Percentiles rank a stretch among this genome's conserved stretches.
Evolutionary conservation across 2,113 vertebrate genomes (phyloP).

Genomic region (Marmota monax): DNA sequence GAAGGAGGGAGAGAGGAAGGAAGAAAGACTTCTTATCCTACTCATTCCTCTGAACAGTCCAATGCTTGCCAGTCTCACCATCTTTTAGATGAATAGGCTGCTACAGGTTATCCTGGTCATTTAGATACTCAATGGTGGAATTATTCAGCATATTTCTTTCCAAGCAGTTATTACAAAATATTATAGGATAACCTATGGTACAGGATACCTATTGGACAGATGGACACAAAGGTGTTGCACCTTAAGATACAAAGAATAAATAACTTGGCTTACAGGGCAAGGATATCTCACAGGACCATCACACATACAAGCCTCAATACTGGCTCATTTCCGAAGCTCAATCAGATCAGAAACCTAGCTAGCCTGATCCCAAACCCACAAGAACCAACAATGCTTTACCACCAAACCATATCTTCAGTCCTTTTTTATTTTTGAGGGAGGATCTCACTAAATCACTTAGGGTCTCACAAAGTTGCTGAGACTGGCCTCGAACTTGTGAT

Average conservation of each 20-base stretch:
- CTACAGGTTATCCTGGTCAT: not conserved
- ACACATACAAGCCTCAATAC: not conserved
- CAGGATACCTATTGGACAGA: not conserved
- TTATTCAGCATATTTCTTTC: not conserved
- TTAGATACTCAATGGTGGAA: not conserved
- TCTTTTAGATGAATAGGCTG: not conserved
- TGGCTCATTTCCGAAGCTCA: not conserved
- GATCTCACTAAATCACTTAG: not conserved
- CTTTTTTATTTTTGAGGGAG: not conserved
- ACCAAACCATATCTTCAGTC: not conserved
- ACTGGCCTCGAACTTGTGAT: not conserved
- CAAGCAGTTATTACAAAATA: not conserved
- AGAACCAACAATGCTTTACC: not conserved
- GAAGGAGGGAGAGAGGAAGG: too few species aligned
- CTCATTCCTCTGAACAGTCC: not conserved
- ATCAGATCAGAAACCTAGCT: not conserved
- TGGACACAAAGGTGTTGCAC: not conserved
- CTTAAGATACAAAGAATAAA: not conserved
- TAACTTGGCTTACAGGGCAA: not conserved
- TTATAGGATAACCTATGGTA: not conserved
- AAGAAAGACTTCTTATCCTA: not conserved
- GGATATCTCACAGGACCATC: not conserved
- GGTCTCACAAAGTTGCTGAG: not conserved
- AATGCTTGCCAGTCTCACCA: not conserved
- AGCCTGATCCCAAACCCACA: not conserved